Percentiles rank a stretch among this genome's conserved stretches.
These are phyloP conservation scores for Coreoperca whiteheadi DNA, from an alignment of 2,113 vertebrate genomes.

Conservation along the genomic window DNA sequence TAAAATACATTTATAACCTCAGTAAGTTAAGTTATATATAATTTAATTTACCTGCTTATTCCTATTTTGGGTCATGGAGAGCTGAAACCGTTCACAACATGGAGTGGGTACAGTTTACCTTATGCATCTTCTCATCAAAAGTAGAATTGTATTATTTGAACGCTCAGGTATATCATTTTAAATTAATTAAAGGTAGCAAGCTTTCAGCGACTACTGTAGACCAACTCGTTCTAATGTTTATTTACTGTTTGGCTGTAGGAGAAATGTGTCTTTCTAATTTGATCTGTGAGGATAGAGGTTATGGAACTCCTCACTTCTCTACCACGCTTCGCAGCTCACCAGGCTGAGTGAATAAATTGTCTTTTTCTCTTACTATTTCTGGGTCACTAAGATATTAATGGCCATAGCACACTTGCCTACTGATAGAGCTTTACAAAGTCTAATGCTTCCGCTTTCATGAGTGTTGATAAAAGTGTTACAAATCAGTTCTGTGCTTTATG, in stretches of 20 bases:
- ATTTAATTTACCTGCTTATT: not conserved
- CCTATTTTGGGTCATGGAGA: not conserved
- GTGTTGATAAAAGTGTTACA: not conserved
- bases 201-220: not conserved
- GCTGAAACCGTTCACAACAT: not conserved
- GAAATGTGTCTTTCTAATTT: slow-evolving; percentile 9
- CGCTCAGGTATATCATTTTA: not conserved
- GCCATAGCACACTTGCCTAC: not conserved
- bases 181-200: not conserved
- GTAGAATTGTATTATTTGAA: not conserved
- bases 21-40: not conserved
- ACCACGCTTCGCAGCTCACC: not conserved
- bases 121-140: not conserved
- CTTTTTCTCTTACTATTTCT: not conserved
- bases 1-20: not conserved
- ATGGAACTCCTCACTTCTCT: not conserved
- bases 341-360: not conserved
- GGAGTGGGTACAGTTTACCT: not conserved
- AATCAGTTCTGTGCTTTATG: not conserved
- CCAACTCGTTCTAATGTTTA: not conserved
- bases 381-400: not conserved
- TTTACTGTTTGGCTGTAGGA: not conserved
- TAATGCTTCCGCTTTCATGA: not conserved
- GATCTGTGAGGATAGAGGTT: not conserved
- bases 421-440: not conserved